Base-by-base conservation (phyloP, 2,888 invertebrate genomes). In the Globia sparganii region DNA sequence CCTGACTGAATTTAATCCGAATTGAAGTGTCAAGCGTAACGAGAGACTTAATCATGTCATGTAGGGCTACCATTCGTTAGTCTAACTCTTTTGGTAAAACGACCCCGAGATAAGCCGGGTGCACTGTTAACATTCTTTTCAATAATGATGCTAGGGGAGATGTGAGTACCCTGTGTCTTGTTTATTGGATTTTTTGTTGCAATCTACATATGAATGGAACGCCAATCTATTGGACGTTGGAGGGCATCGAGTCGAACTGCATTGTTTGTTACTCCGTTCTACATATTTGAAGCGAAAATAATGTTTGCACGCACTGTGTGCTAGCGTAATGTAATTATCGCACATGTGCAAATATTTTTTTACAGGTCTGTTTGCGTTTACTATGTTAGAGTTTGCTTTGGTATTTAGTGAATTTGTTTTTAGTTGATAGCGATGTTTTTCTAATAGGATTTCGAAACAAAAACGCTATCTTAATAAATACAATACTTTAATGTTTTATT, bases 121-220 rank as follows among this genome's bases (percentile, higher is more conserved):
- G 95, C 94, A 92, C 94, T 94, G 94, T 94, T 96, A 95, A 96
- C 95, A 96, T 96, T 96, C 95, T 95, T 96, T 96, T 96, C 96
- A 96, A 96, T 96, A 96, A 96, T 95, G 95, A 96, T 92, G 92
- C 77, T 90, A 93, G 95, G 96, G 96, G 95, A 94, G 93, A 92
- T 91, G 91, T 90, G 92, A 94, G 93, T 91, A 90, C 94, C 93
- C 95, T 92, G 91, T 94, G 94, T 95, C 95, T 95, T 96, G 96
- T 96, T 96, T 96, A 96, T 96, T 96, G 96, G 96, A 96, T 96
- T 96, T 96, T 96, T 96, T 96, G 96, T 95, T 94, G 92, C 96
- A 95, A 95, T 96, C 95, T 96, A 94, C 96, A 96, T 96, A 96
- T 96, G 96, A 96, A 96, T 96, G 90, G 94, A 90, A 93, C 93